Evolutionary conservation across 2,113 vertebrate species (phyloP), one percentile per base, ranked within the genome.

Genomic region (Oncorhynchus tshawytscha): DNA sequence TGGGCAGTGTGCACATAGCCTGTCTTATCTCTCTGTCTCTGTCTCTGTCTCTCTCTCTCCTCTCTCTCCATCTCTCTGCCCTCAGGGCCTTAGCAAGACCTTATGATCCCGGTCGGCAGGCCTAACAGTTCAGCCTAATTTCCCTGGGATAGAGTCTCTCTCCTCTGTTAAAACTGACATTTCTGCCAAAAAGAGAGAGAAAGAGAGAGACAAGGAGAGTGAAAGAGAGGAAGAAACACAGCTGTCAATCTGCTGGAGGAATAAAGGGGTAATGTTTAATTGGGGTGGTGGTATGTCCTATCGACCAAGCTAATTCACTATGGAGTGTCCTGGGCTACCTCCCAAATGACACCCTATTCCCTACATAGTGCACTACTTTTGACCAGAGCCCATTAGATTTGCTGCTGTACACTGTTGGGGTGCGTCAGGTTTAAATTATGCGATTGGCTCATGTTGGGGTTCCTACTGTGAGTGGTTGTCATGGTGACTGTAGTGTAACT

Each of bases 261-360:
- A 69, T 60, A 25, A 70, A 81, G 70, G 65, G 72, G 59, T 62
- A 7, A 72, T 57, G 60, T 67, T 70, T 86, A 82, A 81, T 83
- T 68, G 78, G 39, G 39, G 39, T 68, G 71, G 70, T 78, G 78
- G 72, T 85, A 76, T 84, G 73, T 75, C 74, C 70, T 48, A 75
- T 73, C n/a, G 54, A 67, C 76, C 51, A 51, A 74, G 60, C 57
- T 15, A 34, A 78, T 39, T 27, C 29, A 2, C 25, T 45, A 22
- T 49, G 27, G 60, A 67, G 48, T 65, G 22, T 48, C 64, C 57
- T 31, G 24, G 39, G 39, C 39, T 78, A 45, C 39, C 18, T 16
- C 12, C 51, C 12, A 54, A 54, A 54, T 54, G 4, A 18, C 5
- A 15, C 51, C 51, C 51, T 54, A 45, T 18, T 18, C 16, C 51